Evolutionary conservation across 2,113 vertebrate species (phyloP), one percentile per base, ranked within the genome.

Genomic region (Pollimyrus isidori): DNA sequence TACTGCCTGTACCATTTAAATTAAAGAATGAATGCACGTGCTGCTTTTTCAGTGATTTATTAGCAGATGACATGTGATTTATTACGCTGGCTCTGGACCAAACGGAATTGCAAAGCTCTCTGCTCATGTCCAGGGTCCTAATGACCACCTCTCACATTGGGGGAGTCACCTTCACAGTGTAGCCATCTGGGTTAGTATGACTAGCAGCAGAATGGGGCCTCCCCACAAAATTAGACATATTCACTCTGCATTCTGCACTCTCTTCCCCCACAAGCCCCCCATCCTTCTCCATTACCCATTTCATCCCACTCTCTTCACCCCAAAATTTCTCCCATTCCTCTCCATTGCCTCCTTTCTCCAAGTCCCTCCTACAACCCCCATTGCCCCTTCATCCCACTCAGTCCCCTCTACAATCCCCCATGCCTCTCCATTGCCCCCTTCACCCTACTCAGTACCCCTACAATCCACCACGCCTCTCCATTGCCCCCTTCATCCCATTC

Each of bases 121-220:
- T 80, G 73, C 73, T 80, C 83, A 42, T 19, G 26, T 82, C 30
- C 49, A 42, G 30, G 7, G 88, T 9, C 69, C 69, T 83, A 50
- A 88, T 80, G 23, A 39, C 48, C 56, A 39, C 65, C 42, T 56
- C 30, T 48, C n/a, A 46, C 42, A 73, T 53, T 53, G 89, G 49
- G 23, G 35, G 58, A 88, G 88, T 92, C 90, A 90, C 91, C 91
- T 91, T 92, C 92, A 92, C 90, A 90, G 87, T 56, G 48, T 90
- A 69, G 91, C 90, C 88, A 87, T 58, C 53, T 42, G 80, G 90
- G 88, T 48, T 82, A 53, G 89, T 89, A 91, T 88, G 89, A 89
- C 87, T 90, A 90, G 91, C 87, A 91, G 83, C 89, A 89, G 91
- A 91, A 87, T 56, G 65, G 30, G 30, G 89, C 86, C 83, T 80